Conservation (phyloP, 1,140 invertebrate species). For the Bombus cullumanus region DNA sequence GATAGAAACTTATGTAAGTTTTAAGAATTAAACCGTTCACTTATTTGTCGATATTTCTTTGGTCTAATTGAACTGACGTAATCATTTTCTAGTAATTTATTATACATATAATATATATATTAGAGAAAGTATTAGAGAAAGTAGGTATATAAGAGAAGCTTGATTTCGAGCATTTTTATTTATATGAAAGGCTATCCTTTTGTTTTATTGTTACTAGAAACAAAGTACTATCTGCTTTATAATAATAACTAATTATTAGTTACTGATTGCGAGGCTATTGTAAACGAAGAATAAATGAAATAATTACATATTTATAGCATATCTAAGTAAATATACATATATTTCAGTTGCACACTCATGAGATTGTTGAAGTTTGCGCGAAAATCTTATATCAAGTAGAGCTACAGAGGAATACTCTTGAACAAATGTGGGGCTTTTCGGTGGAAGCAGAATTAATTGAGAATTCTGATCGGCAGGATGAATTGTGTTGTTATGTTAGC, state of each 20-base stretch:
- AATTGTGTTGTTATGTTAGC: slow-evolving; percentile 98
- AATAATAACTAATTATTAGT: no score
- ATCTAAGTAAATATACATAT: neutral
- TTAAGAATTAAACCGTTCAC: neutral
- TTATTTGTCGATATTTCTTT: neutral
- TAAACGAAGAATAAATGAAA: no score
- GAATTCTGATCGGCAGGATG: slow-evolving; percentile 97
- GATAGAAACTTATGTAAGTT: slow-evolving; percentile 97
- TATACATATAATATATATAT: no score
- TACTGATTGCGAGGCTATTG: no score
- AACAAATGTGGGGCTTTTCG: slow-evolving; percentile 98
- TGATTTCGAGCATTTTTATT: no score
- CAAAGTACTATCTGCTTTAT: no score
- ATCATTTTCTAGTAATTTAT: no score
- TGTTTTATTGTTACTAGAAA: no score
- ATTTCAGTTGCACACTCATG: slow-evolving; percentile 94
- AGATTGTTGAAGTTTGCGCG: slow-evolving; percentile 97
- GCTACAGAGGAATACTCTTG: slow-evolving; percentile 92
- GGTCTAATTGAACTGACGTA: neutral
- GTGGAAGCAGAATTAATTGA: slow-evolving; percentile 98
- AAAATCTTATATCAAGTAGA: slow-evolving; percentile 99
- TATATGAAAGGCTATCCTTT: no score
- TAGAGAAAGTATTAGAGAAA: no score
- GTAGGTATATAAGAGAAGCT: no score
- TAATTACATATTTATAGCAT: no score